phyloP scores from a whole-genome alignment of 2,113 vertebrate species.

The Acanthisitta chloris region DNA sequence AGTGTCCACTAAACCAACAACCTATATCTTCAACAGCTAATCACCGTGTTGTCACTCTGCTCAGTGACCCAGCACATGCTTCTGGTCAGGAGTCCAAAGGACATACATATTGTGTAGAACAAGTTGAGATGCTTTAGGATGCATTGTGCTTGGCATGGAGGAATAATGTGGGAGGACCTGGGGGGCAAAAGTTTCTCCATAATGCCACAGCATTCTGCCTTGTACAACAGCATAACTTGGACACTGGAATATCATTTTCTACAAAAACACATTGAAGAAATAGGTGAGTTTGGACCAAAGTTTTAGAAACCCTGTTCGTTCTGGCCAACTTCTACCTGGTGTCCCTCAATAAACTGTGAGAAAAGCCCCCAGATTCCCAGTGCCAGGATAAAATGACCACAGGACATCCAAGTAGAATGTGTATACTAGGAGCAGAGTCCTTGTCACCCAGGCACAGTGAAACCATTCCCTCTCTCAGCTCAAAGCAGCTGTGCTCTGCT shows the following conservation, averaged over 20 bases:
- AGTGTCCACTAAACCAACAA: background rate
- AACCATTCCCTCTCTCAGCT: background rate
- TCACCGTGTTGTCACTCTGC: accelerated
- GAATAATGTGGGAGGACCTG: background rate
- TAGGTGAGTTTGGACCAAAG: accelerated
- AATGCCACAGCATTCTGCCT: background rate
- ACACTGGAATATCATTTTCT: background rate
- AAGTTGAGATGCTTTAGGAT: background rate
- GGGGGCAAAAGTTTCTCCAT: background rate
- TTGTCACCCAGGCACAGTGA: background rate
- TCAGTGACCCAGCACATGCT: background rate
- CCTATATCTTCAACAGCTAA: background rate
- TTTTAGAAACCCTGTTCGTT: background rate
- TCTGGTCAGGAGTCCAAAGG: background rate
- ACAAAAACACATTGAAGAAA: background rate
- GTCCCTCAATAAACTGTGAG: background rate
- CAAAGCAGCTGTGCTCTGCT: background rate
- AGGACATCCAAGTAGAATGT: background rate
- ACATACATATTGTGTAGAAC: background rate
- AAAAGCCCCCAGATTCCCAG: background rate
- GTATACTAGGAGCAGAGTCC: background rate
- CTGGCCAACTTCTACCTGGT: background rate
- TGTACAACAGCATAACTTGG: background rate
- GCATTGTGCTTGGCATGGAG: background rate
- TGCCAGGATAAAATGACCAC: background rate